A percentile compares a stretch with the other conserved stretches of the same genome.
Conservation (phyloP, 2,888 invertebrate species). For the Catonia carolina region DNA sequence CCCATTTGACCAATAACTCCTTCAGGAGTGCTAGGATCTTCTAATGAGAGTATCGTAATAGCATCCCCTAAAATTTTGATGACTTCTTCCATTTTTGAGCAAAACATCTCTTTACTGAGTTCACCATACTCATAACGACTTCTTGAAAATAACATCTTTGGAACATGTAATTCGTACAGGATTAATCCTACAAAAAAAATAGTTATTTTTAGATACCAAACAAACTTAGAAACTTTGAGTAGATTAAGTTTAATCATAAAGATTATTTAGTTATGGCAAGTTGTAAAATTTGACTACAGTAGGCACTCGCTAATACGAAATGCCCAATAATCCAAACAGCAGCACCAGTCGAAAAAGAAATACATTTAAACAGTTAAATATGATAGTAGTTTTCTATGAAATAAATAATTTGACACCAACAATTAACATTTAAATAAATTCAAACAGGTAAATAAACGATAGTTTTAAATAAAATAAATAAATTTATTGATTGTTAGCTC, state of each 20-base stretch:
- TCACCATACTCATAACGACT: conserved; percentile 35
- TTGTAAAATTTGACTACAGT: too few species aligned
- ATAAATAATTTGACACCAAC: too few species aligned
- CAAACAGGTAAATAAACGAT: too few species aligned
- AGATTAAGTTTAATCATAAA: neutral
- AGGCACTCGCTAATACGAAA: too few species aligned
- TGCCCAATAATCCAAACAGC: too few species aligned
- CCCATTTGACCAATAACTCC: conserved; percentile 35
- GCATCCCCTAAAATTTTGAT: conserved; percentile 36
- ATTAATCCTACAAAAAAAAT: conserved; percentile 38
- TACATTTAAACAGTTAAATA: too few species aligned
- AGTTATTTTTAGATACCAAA: neutral
- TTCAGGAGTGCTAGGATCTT: conserved; percentile 37
- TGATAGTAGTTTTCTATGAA: too few species aligned
- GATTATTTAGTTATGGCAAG: too few species aligned
- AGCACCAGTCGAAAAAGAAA: too few species aligned
- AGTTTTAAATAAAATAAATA: too few species aligned
- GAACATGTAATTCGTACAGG: conserved; percentile 42
- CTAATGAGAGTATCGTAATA: conserved; percentile 36
- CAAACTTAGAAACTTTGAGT: neutral
- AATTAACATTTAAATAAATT: too few species aligned
- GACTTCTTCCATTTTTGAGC: conserved; percentile 35
- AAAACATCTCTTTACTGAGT: conserved; percentile 33
- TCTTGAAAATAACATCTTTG: conserved; percentile 38
- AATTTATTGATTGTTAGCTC: too few species aligned